Percentiles rank a stretch among this genome's conserved stretches.
These are phyloP conservation scores for Anser cygnoides DNA, from an alignment of 2,113 vertebrate genomes.

Conservation along the genomic window DNA sequence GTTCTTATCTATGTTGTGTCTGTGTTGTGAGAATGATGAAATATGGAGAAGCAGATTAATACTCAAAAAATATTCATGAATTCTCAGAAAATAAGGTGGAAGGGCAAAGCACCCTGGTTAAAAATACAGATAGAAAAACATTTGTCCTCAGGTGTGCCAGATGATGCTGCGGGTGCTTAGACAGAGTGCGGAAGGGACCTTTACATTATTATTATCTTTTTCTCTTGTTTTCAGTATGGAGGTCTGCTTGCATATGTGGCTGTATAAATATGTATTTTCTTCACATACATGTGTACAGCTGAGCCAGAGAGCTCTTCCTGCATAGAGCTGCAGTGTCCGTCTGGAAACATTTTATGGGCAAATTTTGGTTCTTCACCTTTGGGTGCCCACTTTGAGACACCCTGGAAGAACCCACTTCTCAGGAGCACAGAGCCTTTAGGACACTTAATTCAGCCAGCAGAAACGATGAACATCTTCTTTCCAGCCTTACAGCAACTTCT, in stretches of 20 bases:
- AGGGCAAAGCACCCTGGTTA: background rate
- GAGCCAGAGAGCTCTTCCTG: background rate
- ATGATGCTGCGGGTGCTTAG: background rate
- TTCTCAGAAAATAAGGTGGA: background rate
- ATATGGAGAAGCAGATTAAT: background rate
- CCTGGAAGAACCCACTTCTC: background rate
- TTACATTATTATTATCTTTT: background rate
- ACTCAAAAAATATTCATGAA: background rate
- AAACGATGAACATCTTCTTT: background rate
- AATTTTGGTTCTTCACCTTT: background rate
- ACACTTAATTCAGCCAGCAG: background rate
- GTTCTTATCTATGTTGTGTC: background rate
- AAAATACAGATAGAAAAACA: background rate
- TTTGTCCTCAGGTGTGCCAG: background rate
- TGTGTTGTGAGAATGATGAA: background rate
- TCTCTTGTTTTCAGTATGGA: background rate
- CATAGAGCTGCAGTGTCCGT: background rate
- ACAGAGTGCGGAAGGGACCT: background rate
- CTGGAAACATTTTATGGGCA: background rate
- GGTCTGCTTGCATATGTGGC: background rate
- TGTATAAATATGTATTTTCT: background rate
- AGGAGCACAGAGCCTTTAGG: background rate
- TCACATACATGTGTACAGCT: background rate
- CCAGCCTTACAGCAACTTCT: background rate
- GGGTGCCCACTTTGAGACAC: background rate